A percentile compares a stretch with the other conserved stretches of the same genome.
phyloP scores from a whole-genome alignment of 2,113 vertebrate species.

The Penelope pileata region DNA sequence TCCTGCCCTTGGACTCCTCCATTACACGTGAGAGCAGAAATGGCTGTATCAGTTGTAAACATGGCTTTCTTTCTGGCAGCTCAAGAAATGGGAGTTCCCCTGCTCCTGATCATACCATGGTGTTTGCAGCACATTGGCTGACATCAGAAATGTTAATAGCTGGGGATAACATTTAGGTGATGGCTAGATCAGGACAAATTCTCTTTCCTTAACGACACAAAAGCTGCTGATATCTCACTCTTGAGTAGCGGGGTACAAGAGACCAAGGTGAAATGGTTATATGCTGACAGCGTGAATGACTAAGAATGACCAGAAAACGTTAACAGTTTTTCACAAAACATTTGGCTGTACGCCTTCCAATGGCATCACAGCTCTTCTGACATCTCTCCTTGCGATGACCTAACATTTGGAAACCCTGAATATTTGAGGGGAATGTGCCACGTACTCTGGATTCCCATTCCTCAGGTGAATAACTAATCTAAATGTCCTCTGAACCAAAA shows the following conservation, averaged over 20 bases:
- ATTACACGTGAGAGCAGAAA: not conserved
- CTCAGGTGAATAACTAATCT: not conserved
- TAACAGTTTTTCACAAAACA: not conserved
- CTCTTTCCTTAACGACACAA: not conserved
- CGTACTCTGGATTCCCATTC: not conserved
- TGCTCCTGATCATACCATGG: not conserved
- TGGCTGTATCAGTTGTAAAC: not conserved
- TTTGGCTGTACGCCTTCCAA: not conserved
- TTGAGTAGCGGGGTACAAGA: not conserved
- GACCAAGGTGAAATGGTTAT: not conserved
- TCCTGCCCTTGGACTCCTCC: not conserved
- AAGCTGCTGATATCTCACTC: not conserved
- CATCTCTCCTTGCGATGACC: not conserved
- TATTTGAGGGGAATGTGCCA: rapidly evolving
- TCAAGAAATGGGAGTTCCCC: not conserved
- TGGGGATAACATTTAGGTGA: not conserved
- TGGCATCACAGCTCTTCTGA: not conserved
- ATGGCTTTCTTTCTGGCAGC: not conserved
- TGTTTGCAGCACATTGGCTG: not conserved
- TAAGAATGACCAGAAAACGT: not conserved
- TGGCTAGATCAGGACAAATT: not conserved
- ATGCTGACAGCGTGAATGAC: rapidly evolving
- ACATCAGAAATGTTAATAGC: not conserved
- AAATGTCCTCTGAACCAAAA: not conserved
- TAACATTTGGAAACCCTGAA: not conserved